A percentile compares a stretch with the other conserved stretches of the same genome.
Conservation (phyloP, 2,113 vertebrate genomes). For the Mustela nigripes region DNA sequence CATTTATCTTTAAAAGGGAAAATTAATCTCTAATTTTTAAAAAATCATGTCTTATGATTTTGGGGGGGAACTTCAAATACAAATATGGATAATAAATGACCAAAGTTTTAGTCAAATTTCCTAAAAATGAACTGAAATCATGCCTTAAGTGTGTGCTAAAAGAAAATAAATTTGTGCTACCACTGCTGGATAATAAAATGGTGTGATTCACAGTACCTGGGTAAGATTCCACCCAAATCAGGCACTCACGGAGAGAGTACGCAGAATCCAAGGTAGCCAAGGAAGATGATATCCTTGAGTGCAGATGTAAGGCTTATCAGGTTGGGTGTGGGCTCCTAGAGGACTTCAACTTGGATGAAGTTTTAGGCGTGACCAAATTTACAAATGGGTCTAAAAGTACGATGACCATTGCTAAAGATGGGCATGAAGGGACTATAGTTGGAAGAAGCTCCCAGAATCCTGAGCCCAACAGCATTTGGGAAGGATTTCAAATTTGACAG, state of each 20-base stretch:
- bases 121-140: constrained; percentile 11
- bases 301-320: neutral
- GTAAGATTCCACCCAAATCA: neutral
- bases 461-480: neutral
- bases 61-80: neutral
- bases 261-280: neutral
- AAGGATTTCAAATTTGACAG: neutral
- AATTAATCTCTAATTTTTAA: neutral
- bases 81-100: neutral
- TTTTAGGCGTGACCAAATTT: neutral
- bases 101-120: neutral
- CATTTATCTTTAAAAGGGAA: constrained; percentile 11
- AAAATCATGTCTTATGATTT: neutral
- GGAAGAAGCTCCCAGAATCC: neutral
- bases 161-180: neutral
- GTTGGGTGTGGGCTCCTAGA: neutral
- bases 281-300: neutral
- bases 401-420: neutral
- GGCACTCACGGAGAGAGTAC: neutral
- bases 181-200: neutral
- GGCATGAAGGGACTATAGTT: neutral
- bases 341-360: neutral
- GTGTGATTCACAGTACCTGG: neutral
- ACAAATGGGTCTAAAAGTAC: neutral
- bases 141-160: neutral